These are phyloP conservation scores for Zoanthus solanderi DNA, from an alignment of 92 coral and sea anemone species.

Conservation along the genomic window DNA sequence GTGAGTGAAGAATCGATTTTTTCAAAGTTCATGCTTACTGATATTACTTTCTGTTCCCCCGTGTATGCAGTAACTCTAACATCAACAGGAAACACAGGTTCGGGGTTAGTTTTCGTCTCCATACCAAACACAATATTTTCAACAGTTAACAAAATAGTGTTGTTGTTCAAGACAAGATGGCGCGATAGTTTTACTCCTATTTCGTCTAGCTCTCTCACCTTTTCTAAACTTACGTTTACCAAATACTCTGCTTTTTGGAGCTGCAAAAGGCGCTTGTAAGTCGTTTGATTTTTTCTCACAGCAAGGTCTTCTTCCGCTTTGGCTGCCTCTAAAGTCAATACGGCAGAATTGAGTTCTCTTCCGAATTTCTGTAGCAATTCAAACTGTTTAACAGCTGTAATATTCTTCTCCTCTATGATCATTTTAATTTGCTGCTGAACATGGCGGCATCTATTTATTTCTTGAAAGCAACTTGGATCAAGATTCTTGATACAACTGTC, in stretches of 20 bases:
- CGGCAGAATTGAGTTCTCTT: conserved; percentile 24
- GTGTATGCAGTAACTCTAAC: conserved; percentile 37
- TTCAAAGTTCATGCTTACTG: conserved; percentile 68
- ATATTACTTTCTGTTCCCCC: conserved; percentile 49
- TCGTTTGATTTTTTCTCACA: conserved; percentile 47
- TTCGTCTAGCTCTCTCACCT: conserved; percentile 40
- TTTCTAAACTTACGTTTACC: conserved; percentile 29
- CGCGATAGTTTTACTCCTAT: conserved; percentile 61
- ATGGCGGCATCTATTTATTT: neutral
- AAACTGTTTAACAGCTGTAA: conserved; percentile 28
- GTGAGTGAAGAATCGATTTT: conserved; percentile 53
- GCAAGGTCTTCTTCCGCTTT: conserved; percentile 56
- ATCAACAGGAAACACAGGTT: conserved; percentile 55
- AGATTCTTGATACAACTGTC: conserved; percentile 25
- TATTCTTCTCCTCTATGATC: neutral
- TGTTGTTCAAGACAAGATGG: conserved; percentile 37
- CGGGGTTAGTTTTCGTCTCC: conserved; percentile 40
- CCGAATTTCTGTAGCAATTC: conserved; percentile 39
- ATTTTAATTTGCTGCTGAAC: neutral
- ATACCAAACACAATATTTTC: conserved; percentile 50
- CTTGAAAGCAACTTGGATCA: conserved; percentile 48
- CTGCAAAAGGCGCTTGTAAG: conserved; percentile 53
- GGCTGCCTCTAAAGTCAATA: conserved; percentile 55
- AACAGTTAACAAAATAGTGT: conserved; percentile 48
- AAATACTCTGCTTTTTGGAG: conserved; percentile 48